Evolutionary conservation across 2,888 invertebrate species (phyloP), one percentile per base, ranked within the genome.

Genomic region (Heliconius ethilla): DNA sequence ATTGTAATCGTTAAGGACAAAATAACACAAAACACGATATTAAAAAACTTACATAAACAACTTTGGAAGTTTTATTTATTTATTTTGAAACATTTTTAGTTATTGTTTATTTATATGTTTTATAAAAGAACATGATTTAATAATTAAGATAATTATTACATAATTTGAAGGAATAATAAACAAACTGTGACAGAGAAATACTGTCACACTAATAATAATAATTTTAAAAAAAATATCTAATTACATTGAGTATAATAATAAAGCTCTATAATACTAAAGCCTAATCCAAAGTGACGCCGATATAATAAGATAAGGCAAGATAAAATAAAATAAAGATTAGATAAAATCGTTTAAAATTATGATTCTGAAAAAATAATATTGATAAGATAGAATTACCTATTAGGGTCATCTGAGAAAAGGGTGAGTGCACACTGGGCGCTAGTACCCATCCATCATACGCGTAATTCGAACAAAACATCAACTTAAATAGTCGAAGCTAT

Each of bases 1-100:
- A 94, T 92, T 93, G 88, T 94, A 93, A 92, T 91, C 91, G 87
- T 91, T 88, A 90, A 89, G 84, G 89, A 88, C 85, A 89, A 90
- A 90, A 87, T 90, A 90, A 91, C 89, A 91, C 87, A 83, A 89
- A 91, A 88, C 91, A 92, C 87, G 85, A 92, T 84, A 92, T 90
- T 91, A 93, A 92, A 92, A 87, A 88, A 87, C 86, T 83, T 84
- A 85, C 82, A 82, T 83, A 82, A 82, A 89, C 76, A 86, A 83
- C 82, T 82, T 72, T 6, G 55, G 22, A 83, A 77, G 82, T 87
- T 88, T 87, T 83, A 77, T 77, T 77, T 74, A 27, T 72, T 55
- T 27, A 40, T 29, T 7, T 73, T 25, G 1, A 62, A n/a, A n/a
- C 3, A 62, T 33, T 29, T 55, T 33, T 37, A 37, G 22, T 55